Evolutionary conservation across 2,797 vertebrate genomes (phyloP), one percentile per base, ranked within the genome.

Genomic region (Rhynchotus rufescens): DNA sequence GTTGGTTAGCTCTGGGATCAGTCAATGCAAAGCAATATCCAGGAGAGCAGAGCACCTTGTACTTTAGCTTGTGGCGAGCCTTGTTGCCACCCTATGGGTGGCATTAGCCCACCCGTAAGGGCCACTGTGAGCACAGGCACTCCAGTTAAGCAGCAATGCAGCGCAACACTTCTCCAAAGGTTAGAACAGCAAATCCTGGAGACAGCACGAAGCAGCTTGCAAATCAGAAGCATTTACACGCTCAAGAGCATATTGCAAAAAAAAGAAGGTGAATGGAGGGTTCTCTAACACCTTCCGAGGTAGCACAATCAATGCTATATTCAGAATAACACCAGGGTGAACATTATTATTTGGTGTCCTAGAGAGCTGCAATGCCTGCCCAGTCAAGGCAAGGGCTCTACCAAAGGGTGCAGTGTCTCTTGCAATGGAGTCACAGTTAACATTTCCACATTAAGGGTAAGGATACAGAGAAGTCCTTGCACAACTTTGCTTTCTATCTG

Each of bases 121-220:
- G 60, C 6, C 9, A 34, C 25, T 22, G 6, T 1, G 15, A 57
- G 9, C 6, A 9, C 17, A 49, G 14, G 20, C 1, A 38, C 59
- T 30, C 40, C 49, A 20, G 51, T 8, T 9, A 28, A 68, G 42
- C 0, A 0, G 28, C 13, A 28, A 3, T 1, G 30, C 8, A 49
- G 45, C 71, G 19, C 40, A 30, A 8, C 25, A 25, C 22, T 56
- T 45, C 57, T 54, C 52, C 62, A 38, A 51, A 85, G 10, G 22
- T 26, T 2, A n/a, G 21, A 57, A 4, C 0, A 34, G 11, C 7
- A 42, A 80, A 72, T 15, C 13, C 1, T 42, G 45, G 32, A 40
- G 49, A 15, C 1, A 54, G 2, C 17, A 54, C 12, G 11, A 45
- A 86, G 1, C 4, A 54, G 5, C 3, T 5, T 0, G 6, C 15